Base-by-base conservation (phyloP, 2,888 invertebrate genomes). In the Cepaea hortensis region DNA sequence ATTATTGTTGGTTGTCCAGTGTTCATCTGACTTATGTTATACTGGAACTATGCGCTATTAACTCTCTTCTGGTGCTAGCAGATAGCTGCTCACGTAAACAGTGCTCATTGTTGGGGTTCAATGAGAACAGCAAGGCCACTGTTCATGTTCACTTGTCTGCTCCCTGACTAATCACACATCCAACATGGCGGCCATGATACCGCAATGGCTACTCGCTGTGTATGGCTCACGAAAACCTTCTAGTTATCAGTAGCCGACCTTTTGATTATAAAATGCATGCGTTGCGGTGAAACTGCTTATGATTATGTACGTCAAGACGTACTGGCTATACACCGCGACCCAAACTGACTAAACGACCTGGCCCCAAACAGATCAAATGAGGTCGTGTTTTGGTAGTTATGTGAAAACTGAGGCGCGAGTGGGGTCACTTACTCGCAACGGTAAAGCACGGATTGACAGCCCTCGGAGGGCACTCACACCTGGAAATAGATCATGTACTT, bases 401-500 rank as follows among this genome's bases (percentile, higher is more conserved):
- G 55, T 55, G 55, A 55, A 11, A 55, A 55, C 55, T 55, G n/a
- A 70, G 20, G 18, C 46, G 68, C 76, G 76, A 86, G 82, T 82
- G 77, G 61, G 85, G 68, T 76, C 81, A 81, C 81, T 75, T 68
- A 48, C 48, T 75, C 35, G 35, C 35, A 35, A 35, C 35, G 18
- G 77, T 73, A 81, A 9, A 18, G 73, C 82, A 86, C 75, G 50
- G 77, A 76, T 20, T 68, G n/a, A 50, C 35, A 35, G 68, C 50
- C 68, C 55, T 68, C 11, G 48, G 15, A n/a, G 48, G 13, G 15
- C 18, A 23, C 48, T 3, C 48, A 55, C 76, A 79, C 15, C 5
- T 35, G 50, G 48, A 68, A 11, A 68, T 70, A 50, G 3, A 4
- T 65, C 15, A 15, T 84, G 55, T 65, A 91, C 97, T 96, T 95